phyloP scores from a whole-genome alignment of 1,140 invertebrate genomes.

The Vanessa atalanta region DNA sequence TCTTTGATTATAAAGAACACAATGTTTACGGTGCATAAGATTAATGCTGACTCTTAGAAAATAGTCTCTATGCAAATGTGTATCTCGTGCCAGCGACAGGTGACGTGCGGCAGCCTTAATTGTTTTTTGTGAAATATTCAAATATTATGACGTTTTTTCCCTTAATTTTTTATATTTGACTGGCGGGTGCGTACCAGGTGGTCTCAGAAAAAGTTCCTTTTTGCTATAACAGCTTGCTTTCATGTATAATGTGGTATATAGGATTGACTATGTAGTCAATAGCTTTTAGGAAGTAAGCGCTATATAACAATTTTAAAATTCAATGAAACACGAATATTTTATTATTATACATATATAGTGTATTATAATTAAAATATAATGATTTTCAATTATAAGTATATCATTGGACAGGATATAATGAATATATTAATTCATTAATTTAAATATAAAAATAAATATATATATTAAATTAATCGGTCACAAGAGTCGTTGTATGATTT shows the following conservation, averaged over 20 bases:
- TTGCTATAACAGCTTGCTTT: constrained; percentile 65
- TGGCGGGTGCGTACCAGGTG: constrained; percentile 75
- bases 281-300: constrained; percentile 21
- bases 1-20: constrained; percentile 25
- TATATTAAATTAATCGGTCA: too few species aligned
- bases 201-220: constrained; percentile 66
- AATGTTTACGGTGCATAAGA: constrained; percentile 34
- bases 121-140: constrained; percentile 80
- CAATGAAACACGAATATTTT: too few species aligned
- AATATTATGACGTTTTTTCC: constrained; percentile 78
- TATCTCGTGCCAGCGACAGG: constrained; percentile 77
- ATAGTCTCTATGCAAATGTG: constrained; percentile 75
- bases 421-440: too few species aligned
- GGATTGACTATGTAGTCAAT: constrained; percentile 26
- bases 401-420: too few species aligned
- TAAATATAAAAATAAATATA: too few species aligned
- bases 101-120: constrained; percentile 76
- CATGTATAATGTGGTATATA: constrained; percentile 41
- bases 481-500: too few species aligned
- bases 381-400: too few species aligned
- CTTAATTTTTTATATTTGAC: constrained; percentile 61
- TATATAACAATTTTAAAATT: too few species aligned
- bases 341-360: too few species aligned
- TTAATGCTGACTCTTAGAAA: constrained; percentile 32
- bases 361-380: too few species aligned